Base-by-base conservation (phyloP, 2,113 vertebrate species). In the Suricata suricatta region DNA sequence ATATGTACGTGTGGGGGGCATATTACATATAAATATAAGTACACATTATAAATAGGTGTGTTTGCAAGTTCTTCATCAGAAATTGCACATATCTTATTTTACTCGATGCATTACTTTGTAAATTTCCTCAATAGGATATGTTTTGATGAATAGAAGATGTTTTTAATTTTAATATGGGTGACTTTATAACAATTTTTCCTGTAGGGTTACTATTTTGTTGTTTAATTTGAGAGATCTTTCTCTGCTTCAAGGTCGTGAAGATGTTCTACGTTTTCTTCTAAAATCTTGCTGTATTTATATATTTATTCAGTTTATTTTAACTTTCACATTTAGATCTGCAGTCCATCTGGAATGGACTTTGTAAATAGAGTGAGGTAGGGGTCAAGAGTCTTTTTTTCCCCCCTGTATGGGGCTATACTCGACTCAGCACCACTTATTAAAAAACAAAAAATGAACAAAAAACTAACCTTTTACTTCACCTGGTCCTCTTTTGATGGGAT, bases 241-340 rank as follows among this genome's bases (percentile, higher is more conserved):
- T 33, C 35, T 85, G 77, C 81, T 77, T 95, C 72, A 92, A 90
- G 41, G 10, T 84, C 50, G 63, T 86, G 15, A 80, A 80, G 17
- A 25, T 81, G 5, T 84, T 87, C 38, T 95, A 7, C 23, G 19
- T 93, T 89, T 90, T 81, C 54, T 80, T 57, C 38, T 94, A n/a
- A 87, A 93, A 84, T 38, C 27, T 71, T 90, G 41, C 64, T 83
- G 41, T 87, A 66, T 83, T 95, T 95, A 54, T 69, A 3, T 88
- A 47, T 95, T 41, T 82, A 16, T 71, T 95, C 9, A 91, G 68
- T 93, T 93, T 91, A 88, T 74, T 83, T 92, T 79, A 82, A 72
- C 35, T 83, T 93, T 69, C 17, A 64, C 16, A 80, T 96, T 79
- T 95, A 76, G 15, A 81, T 93, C 19, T 84, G 16, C 31, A 88